Evolutionary conservation across 92 coral and sea anemone species (phyloP), one percentile per base, ranked within the genome.

Genomic region (Siderastrea siderea): DNA sequence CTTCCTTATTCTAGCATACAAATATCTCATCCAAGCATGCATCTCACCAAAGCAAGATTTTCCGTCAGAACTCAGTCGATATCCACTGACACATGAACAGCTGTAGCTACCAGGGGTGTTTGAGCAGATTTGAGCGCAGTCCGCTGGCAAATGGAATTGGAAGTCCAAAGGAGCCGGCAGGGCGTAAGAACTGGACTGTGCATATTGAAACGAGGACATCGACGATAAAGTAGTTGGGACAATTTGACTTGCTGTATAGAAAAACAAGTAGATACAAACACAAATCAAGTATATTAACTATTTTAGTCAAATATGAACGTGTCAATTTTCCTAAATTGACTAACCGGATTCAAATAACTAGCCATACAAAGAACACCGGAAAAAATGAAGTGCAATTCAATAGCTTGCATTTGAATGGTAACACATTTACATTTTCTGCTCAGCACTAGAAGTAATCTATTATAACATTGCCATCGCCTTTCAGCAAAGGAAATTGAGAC

Each of bases 11-110:
- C 38, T 26, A 26, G 38, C 38, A 26, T 26, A 26, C 38, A 17
- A 67, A 3, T 26, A 15, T 19, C 8, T 67, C 11, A 8, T 67
- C 14, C 11, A 19, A 14, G 47, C 55, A 48, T 16, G 76, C 16
- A 3, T 71, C 76, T 54, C 51, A 76, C 80, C 80, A 2, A 16
- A 17, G 51, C 80, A 76, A 59, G 80, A 55, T 47, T 59, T 76
- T 6, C 80, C 80, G 19, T 76, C 66, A 57, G 66, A 14, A 3
- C 10, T 26, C 66, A 76, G 80, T 58, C 57, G 57, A 66, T 62
- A 63, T 79, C 84, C 84, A 10, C 71, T 26, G 38, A 26, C 38
- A 26, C 38, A 26, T 26, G 38, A 26, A 26, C 38, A 26, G 38
- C 38, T 26, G 38, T 26, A 26, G 38, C 38, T 26, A 26, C 38